These are phyloP conservation scores for Meandrusa payeni DNA, from an alignment of 2,888 invertebrate genomes.

Conservation along the genomic window DNA sequence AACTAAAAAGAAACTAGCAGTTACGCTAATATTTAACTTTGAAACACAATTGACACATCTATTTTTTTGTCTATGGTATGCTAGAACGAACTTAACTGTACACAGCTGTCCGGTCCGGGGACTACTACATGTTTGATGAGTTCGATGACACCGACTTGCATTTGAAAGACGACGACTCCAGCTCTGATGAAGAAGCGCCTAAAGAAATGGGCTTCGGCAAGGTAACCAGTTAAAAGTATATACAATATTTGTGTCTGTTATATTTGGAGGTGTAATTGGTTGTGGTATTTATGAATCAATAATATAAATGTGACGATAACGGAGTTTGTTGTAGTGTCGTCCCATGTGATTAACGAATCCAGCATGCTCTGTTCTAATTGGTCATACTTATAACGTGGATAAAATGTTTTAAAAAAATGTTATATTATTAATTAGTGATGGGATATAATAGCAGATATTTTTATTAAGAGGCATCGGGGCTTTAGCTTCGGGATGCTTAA, in stretches of 20 bases:
- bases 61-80: not conserved
- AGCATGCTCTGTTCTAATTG: constrained; percentile 17
- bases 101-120: constrained; percentile 97
- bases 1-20: not conserved
- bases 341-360: constrained; percentile 1
- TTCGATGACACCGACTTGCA: constrained; percentile 90
- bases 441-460: not conserved
- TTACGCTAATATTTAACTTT: constrained; percentile 6
- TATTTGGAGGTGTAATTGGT: not conserved
- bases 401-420: not conserved
- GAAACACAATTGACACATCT: not conserved
- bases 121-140: constrained; percentile 99
- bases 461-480: too few species aligned
- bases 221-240: constrained; percentile 51
- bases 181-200: constrained; percentile 77
- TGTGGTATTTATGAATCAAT: not conserved
- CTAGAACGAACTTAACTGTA: constrained; percentile 23
- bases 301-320: constrained; percentile 8
- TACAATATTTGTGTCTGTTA: not conserved
- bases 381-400: not conserved
- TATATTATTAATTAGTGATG: not conserved
- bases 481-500: constrained; percentile 26
- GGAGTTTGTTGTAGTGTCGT: constrained; percentile 3
- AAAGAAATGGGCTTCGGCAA: constrained; percentile 78
- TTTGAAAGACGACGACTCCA: constrained; percentile 80